Percentiles rank a stretch among this genome's conserved stretches.
These are phyloP conservation scores for Geococcyx californianus DNA, from an alignment of 2,113 vertebrate species.

Conservation along the genomic window DNA sequence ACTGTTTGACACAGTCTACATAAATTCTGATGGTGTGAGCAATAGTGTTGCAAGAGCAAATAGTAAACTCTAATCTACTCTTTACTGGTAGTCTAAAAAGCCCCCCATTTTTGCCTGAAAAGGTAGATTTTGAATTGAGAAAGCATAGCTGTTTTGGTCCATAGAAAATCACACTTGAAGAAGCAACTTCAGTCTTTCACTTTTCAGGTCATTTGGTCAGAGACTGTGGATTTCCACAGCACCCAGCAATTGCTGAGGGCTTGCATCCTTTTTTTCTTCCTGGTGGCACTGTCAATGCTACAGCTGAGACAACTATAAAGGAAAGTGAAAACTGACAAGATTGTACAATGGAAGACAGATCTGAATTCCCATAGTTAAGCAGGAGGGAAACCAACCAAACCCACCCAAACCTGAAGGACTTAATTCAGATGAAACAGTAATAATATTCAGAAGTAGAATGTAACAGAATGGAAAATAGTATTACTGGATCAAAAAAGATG, in stretches of 20 bases:
- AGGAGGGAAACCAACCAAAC: background rate
- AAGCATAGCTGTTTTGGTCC: background rate
- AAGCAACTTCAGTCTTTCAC: background rate
- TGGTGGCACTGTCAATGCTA: background rate
- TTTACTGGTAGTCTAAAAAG: background rate
- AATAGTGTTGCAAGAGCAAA: background rate
- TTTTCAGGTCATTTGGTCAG: background rate
- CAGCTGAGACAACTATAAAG: background rate
- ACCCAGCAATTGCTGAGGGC: background rate
- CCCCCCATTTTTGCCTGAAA: background rate
- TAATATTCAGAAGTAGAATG: background rate
- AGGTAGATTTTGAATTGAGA: background rate
- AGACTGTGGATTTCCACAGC: background rate
- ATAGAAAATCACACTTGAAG: background rate
- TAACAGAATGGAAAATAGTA: background rate
- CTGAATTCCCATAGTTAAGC: background rate
- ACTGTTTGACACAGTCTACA: background rate
- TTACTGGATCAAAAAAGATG: background rate
- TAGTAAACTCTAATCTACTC: background rate
- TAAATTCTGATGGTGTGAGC: background rate
- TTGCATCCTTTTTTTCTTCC: background rate
- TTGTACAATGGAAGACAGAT: background rate
- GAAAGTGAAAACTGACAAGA: background rate
- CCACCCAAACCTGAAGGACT: background rate
- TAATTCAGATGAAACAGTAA: background rate